Percentiles rank a stretch among this genome's conserved stretches.
Conservation (phyloP, 30 jellyfish, hydroid and myxozoan species). For the Hydractinia symbiolongicarpus region DNA sequence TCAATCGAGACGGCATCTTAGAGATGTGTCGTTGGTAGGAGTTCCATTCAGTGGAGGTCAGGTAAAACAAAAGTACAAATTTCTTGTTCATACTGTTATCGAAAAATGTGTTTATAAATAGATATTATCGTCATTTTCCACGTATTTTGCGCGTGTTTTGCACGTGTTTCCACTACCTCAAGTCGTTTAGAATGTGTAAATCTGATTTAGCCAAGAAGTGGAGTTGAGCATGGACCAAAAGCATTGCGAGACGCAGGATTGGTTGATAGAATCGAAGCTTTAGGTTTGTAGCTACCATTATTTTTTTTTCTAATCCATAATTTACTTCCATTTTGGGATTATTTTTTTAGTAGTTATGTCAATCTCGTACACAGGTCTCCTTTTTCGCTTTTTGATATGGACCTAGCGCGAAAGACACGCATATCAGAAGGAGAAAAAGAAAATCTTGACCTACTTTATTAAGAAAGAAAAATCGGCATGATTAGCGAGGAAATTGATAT, state of each 20-base stretch:
- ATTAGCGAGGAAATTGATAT: too few species aligned
- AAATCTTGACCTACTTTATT: too few species aligned
- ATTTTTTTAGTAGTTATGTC: too few species aligned
- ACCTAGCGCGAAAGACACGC: too few species aligned
- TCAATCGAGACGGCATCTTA: background rate
- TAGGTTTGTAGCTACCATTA: conserved; percentile 7
- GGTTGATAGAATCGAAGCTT: conserved; percentile 21
- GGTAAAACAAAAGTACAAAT: conserved; percentile 2
- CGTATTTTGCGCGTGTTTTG: background rate
- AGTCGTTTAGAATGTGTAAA: background rate
- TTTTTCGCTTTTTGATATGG: too few species aligned
- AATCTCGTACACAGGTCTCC: too few species aligned
- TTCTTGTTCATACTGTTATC: background rate
- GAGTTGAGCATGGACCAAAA: conserved; percentile 33
- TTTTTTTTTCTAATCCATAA: background rate
- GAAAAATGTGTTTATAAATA: background rate
- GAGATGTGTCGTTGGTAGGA: conserved; percentile 20
- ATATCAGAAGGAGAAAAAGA: too few species aligned
- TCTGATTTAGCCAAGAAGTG: conserved; percentile 14
- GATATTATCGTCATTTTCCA: background rate
- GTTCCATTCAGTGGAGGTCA: conserved; percentile 23
- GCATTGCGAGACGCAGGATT: conserved; percentile 26
- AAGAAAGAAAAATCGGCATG: too few species aligned
- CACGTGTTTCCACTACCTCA: background rate
- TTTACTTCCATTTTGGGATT: too few species aligned